Base-by-base conservation (phyloP, 2,113 vertebrate genomes). In the Tretioscincus oriximinensis region DNA sequence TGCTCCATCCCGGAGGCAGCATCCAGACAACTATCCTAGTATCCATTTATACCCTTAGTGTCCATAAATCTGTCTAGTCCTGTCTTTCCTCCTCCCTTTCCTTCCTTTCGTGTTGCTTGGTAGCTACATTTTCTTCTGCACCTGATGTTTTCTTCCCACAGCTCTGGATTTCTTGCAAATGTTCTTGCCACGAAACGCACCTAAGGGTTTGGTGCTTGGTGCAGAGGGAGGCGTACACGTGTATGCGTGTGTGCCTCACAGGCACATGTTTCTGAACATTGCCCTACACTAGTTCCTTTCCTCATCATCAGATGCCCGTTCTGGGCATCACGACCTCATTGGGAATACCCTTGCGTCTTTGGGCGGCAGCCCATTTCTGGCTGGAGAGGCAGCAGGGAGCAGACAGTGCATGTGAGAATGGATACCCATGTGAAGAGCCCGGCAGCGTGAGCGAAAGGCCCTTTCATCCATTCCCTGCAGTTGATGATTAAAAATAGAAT, bases 301-400 rank as follows among this genome's bases (percentile, higher is more conserved):
- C 75, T 35, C 49, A 45, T 45, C 16, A 12, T 51, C 65, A 67
- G 0, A 1, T 63, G 80, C 78, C 28, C 9, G 29, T 26, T 75
- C 0, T 5, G 76, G 70, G 83, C 61, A 51, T 18, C 73, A 86
- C 81, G 80, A 82, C 76, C 85, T 87, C 63, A 61, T 87, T 83
- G 80, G 86, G 18, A 81, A 85, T 81, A 69, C 87, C 35, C 76
- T 45, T 70, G 0, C 89, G 87, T 84, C 85, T 74, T 51, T 0
- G 3, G 2, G 31, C 3, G 84, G 81, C 78, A 75, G 28, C 58
- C 65, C 60, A 41, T 41, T 81, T 4, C 14, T 81, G 80, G 87
- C 84, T 85, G 11, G 84, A 81, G 78, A 69, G 35, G 71, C 18
- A 28, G 49, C 10, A n/a, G 73, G 88, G 63, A 76, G 82, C 79